Evolutionary conservation across 2,797 vertebrate species (phyloP).

Genomic region (Eupleurogrammus muticus): DNA sequence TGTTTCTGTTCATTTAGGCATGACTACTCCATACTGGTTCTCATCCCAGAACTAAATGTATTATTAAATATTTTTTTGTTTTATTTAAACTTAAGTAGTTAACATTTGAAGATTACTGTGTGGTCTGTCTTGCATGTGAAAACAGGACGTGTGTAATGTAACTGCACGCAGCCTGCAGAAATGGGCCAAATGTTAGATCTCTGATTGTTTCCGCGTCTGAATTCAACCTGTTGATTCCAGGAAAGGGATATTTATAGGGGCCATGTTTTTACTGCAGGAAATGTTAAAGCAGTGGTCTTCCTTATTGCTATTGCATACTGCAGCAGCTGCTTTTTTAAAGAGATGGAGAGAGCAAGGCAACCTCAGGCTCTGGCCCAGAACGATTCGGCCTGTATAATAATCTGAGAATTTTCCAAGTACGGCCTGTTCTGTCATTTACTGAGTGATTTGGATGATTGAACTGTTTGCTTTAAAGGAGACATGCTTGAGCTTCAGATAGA

Average conservation of each 20-base stretch:
- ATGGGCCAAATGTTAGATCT: neutral
- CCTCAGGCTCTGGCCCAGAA: constrained; percentile 45
- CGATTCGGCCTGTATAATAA: constrained; percentile 56
- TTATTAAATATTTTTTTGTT: neutral
- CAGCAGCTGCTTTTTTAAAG: constrained; percentile 63
- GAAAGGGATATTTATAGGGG: constrained; percentile 29
- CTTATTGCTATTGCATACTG: constrained; percentile 22
- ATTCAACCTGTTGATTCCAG: constrained; percentile 52
- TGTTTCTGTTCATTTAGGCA: neutral
- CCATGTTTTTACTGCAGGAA: constrained; percentile 48
- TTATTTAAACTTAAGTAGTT: constrained; percentile 21
- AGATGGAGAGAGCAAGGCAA: constrained; percentile 42
- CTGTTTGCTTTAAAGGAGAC: constrained; percentile 44
- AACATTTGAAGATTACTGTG: constrained; percentile 17
- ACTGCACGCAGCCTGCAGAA: constrained; percentile 17
- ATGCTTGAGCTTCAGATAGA: constrained; percentile 25
- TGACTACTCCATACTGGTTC: neutral
- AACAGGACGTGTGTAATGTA: constrained; percentile 56
- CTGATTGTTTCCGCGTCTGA: constrained; percentile 31
- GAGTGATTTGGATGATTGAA: constrained; percentile 45
- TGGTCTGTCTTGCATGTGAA: constrained; percentile 47
- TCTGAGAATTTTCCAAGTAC: constrained; percentile 53
- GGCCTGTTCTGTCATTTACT: constrained; percentile 63
- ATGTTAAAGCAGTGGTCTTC: constrained; percentile 39
- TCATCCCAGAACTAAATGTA: neutral